These are phyloP conservation scores for Ectropis grisescens DNA, from an alignment of 1,140 invertebrate species.

Conservation along the genomic window DNA sequence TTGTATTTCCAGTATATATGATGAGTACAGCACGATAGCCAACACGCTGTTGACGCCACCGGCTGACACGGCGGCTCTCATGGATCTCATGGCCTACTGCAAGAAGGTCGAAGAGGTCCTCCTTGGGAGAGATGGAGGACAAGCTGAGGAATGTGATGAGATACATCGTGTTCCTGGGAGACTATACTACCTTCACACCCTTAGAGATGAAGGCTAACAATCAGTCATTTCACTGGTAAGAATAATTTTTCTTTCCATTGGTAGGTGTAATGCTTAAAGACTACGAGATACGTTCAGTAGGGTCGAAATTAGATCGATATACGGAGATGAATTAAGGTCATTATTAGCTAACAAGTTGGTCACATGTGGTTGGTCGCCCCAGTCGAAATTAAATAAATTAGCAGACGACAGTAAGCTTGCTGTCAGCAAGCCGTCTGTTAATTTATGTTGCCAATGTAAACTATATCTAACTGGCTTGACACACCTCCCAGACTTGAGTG, in stretches of 20 bases:
- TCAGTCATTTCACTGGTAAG: slow-evolving; percentile 86
- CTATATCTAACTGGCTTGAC: too few relatives aligned
- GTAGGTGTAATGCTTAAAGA: too few relatives aligned
- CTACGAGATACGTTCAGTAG: too few relatives aligned
- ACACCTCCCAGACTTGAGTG: too few relatives aligned
- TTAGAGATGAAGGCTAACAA: slow-evolving; percentile 90
- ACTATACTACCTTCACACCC: slow-evolving; percentile 83
- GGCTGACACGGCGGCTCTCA: slow-evolving; percentile 85
- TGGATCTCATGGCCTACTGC: slow-evolving; percentile 85
- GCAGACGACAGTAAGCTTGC: too few relatives aligned
- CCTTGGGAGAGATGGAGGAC: slow-evolving; percentile 81
- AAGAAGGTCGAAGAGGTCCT: slow-evolving; percentile 80
- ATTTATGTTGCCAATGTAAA: too few relatives aligned
- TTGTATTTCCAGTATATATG: slow-evolving; percentile 88
- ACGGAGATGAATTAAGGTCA: too few relatives aligned
- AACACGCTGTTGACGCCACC: slow-evolving; percentile 85
- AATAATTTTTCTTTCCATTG: not conserved
- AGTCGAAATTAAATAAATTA: too few relatives aligned
- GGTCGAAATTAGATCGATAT: too few relatives aligned
- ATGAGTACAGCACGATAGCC: slow-evolving; percentile 87
- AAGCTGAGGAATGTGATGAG: slow-evolving; percentile 76
- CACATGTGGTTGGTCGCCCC: too few relatives aligned
- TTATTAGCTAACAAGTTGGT: too few relatives aligned
- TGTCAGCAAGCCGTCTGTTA: too few relatives aligned
- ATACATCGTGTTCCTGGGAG: slow-evolving; percentile 81